Percentiles rank a stretch among this genome's conserved stretches.
Conservation (phyloP, 2,797 vertebrate genomes). For the Hipposideros larvatus region DNA sequence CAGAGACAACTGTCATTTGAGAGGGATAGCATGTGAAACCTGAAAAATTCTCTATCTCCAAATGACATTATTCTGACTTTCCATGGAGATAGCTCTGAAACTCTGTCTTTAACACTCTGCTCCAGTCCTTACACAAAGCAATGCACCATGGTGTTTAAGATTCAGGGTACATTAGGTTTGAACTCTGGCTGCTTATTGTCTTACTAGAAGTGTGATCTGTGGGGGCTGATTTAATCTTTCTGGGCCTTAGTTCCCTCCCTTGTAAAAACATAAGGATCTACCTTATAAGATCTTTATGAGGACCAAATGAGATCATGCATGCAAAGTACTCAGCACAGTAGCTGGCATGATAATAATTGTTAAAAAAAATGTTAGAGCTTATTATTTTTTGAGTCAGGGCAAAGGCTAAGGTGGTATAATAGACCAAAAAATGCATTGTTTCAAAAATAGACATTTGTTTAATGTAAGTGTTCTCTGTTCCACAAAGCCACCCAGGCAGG, state of each 20-base stretch:
- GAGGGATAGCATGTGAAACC: no score
- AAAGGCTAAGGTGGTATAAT: neutral
- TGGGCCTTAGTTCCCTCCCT: neutral
- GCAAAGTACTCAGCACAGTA: neutral
- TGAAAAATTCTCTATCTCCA: neutral
- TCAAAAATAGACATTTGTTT: neutral
- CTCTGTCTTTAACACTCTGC: neutral
- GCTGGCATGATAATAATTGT: neutral
- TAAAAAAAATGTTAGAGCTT: neutral
- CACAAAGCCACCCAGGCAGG: neutral
- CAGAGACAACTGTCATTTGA: neutral
- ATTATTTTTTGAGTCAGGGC: neutral
- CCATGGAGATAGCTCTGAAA: neutral
- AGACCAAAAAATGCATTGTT: neutral
- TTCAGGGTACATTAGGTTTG: neutral
- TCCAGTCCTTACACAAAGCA: neutral
- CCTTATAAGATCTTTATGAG: neutral
- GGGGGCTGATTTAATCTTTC: neutral
- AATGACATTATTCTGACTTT: neutral
- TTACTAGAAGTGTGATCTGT: neutral
- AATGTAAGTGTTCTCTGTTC: neutral
- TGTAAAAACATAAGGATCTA: neutral
- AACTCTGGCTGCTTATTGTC: neutral
- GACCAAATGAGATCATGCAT: neutral
- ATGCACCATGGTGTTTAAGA: neutral